These are phyloP conservation scores for Copsychus sechellarum DNA, from an alignment of 2,113 vertebrate species.

Conservation along the genomic window DNA sequence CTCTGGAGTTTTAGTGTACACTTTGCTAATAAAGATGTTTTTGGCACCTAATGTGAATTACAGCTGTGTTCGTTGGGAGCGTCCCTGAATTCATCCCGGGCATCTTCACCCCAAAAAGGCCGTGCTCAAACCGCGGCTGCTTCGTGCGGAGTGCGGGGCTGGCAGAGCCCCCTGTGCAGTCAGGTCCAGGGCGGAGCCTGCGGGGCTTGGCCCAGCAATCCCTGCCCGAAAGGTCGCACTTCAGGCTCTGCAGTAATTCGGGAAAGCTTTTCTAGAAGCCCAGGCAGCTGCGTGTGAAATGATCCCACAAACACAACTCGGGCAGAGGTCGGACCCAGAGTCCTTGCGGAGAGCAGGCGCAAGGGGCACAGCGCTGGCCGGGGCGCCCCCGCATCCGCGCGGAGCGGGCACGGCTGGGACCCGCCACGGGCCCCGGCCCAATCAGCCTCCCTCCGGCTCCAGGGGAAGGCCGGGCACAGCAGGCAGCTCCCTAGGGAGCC, in stretches of 20 bases:
- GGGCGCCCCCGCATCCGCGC: neutral
- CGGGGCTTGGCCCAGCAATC: neutral
- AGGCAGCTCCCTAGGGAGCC: neutral
- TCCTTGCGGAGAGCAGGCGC: rapidly evolving
- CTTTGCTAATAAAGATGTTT: conserved; percentile 76
- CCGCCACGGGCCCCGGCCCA: too few relatives aligned
- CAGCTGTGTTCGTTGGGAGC: neutral
- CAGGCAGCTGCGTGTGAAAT: rapidly evolving
- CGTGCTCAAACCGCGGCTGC: neutral
- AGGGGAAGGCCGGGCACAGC: too few relatives aligned
- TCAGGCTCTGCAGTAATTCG: neutral
- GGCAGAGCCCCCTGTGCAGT: rapidly evolving
- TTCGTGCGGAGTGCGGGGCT: rapidly evolving
- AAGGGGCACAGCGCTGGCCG: neutral
- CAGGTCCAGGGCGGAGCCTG: neutral
- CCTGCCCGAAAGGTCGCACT: neutral
- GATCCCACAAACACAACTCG: too few relatives aligned
- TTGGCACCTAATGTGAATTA: conserved; percentile 43
- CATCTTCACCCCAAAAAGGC: neutral
- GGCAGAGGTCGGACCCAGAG: neutral
- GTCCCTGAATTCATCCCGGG: rapidly evolving
- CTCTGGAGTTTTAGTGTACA: conserved; percentile 70
- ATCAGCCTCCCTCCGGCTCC: neutral
- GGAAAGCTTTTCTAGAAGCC: neutral
- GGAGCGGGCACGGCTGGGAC: too few relatives aligned